phyloP scores from a whole-genome alignment of 2,888 invertebrate genomes.

The Pardosa pseudoannulata region DNA sequence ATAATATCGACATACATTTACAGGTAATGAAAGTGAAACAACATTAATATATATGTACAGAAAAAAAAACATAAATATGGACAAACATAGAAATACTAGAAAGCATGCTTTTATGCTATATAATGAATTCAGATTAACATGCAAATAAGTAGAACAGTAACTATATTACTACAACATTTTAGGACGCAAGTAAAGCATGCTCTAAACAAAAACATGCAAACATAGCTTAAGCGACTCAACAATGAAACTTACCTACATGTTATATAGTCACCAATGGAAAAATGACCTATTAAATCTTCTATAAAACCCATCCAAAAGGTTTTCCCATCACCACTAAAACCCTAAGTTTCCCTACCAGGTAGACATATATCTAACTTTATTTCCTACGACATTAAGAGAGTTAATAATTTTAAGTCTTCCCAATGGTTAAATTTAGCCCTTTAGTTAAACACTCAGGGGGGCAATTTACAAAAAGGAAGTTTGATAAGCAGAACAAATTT shows the following conservation, averaged over 20 bases:
- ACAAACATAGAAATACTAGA: neutral
- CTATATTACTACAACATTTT: neutral
- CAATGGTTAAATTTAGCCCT: too few relatives aligned
- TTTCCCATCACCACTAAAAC: too few relatives aligned
- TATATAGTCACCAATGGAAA: slow-evolving; percentile 27
- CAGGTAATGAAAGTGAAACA: too few relatives aligned
- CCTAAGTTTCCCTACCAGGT: too few relatives aligned
- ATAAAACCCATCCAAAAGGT: too few relatives aligned
- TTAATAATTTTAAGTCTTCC: too few relatives aligned
- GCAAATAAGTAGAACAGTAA: neutral
- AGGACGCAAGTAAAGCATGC: slow-evolving; percentile 5
- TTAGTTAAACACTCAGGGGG: too few relatives aligned
- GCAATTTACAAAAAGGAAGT: too few relatives aligned
- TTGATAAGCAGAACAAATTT: too few relatives aligned
- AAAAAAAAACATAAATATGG: neutral
- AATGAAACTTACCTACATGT: slow-evolving; percentile 38
- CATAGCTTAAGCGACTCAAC: slow-evolving; percentile 64
- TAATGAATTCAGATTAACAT: slow-evolving; percentile 14
- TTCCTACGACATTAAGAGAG: too few relatives aligned
- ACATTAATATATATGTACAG: neutral
- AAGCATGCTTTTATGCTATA: slow-evolving; percentile 18
- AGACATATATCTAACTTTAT: too few relatives aligned
- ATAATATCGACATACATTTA: too few relatives aligned
- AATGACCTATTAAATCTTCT: slow-evolving; percentile 52
- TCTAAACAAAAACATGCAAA: slow-evolving; percentile 34